Percentiles rank a stretch among this genome's conserved stretches.
Evolutionary conservation across 1,140 invertebrate species (phyloP).

Genomic region (Papilio xuthus): DNA sequence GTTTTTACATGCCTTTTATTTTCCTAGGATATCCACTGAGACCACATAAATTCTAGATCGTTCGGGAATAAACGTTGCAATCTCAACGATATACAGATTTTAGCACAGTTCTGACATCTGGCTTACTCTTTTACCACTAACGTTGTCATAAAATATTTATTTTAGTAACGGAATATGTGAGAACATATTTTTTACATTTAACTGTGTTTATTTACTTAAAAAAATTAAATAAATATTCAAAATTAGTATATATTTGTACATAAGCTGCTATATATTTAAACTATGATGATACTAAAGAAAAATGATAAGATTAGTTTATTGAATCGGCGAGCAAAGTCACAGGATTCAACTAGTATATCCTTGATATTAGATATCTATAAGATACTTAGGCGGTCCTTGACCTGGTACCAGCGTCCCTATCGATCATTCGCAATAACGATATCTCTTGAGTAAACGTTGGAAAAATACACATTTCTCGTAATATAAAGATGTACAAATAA

Average conservation of each 20-base stretch:
- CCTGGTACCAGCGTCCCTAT: neutral
- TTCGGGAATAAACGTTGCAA: conserved; percentile 4
- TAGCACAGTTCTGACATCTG: neutral
- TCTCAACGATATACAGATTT: neutral
- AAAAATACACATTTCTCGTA: neutral
- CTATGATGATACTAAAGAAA: no score
- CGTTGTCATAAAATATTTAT: neutral
- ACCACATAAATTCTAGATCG: neutral
- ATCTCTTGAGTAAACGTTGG: conserved; percentile 15
- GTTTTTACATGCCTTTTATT: neutral
- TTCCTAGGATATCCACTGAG: neutral
- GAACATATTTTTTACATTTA: neutral
- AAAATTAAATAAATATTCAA: no score
- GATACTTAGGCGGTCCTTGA: neutral
- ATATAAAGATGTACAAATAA: neutral
- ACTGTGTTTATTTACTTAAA: neutral
- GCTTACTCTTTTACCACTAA: neutral
- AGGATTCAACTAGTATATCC: neutral
- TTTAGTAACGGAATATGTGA: neutral
- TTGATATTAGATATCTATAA: neutral
- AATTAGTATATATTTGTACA: no score
- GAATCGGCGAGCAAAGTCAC: neutral
- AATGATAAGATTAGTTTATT: neutral
- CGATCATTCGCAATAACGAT: neutral
- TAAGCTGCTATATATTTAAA: no score